phyloP scores from a whole-genome alignment of 2,888 invertebrate genomes.

The Cryptus armator region DNA sequence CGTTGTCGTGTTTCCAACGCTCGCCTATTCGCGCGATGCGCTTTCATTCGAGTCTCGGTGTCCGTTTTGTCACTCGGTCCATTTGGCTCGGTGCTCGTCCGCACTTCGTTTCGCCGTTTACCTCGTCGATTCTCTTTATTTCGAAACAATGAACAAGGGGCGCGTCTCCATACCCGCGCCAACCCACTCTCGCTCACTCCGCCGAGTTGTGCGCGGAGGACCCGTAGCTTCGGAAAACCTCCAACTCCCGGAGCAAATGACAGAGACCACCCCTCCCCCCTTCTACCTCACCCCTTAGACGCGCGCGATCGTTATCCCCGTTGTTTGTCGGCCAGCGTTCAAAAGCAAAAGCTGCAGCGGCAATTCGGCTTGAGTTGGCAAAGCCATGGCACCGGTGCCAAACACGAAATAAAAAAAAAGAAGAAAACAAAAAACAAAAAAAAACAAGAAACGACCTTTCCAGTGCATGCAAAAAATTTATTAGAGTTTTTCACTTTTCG shows the following conservation, averaged over 20 bases:
- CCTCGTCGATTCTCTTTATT: slow-evolving; percentile 71
- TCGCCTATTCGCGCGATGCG: not conserved
- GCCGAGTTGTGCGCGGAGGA: not conserved
- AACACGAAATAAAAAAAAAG: slow-evolving; percentile 1
- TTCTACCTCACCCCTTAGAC: slow-evolving; percentile 32
- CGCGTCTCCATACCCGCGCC: not conserved
- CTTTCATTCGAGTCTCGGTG: slow-evolving; percentile 31
- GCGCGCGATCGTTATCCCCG: slow-evolving; percentile 47
- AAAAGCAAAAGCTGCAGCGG: slow-evolving; percentile 29
- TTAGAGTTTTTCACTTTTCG: slow-evolving; percentile 33
- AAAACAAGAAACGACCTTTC: not conserved
- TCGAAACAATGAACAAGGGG: slow-evolving; percentile 68
- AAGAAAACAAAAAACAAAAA: slow-evolving; percentile 14
- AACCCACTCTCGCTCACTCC: not conserved
- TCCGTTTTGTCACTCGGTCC: slow-evolving; percentile 64
- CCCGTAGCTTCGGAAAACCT: slow-evolving; percentile 35
- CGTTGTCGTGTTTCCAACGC: slow-evolving; percentile 40
- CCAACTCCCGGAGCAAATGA: slow-evolving; percentile 45
- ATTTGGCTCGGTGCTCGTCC: slow-evolving; percentile 49
- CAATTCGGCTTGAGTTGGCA: slow-evolving; percentile 15
- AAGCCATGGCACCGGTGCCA: slow-evolving; percentile 3
- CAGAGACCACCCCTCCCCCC: slow-evolving; percentile 18
- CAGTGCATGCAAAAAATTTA: slow-evolving; percentile 20
- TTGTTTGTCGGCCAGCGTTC: slow-evolving; percentile 56
- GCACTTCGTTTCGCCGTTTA: slow-evolving; percentile 56